phyloP scores from a whole-genome alignment of 2,888 invertebrate species.

The Gisinianus flammeolus region DNA sequence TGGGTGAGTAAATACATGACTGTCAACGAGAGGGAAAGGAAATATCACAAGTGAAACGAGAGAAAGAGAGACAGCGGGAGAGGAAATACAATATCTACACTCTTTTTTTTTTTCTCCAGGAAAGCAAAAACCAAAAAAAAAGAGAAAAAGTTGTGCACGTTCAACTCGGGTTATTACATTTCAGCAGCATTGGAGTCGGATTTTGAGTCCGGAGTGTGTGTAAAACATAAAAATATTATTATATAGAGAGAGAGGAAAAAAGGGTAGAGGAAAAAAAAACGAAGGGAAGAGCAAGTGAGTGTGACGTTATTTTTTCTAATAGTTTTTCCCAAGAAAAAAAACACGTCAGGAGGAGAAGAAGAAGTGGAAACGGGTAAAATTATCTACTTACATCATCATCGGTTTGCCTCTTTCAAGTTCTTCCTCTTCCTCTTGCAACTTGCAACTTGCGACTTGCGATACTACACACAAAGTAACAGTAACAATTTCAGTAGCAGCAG shows the following conservation, averaged over 20 bases:
- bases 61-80: constrained; percentile 11
- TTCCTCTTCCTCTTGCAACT: not conserved
- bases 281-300: not conserved
- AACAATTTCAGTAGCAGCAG: too few relatives aligned
- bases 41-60: not conserved
- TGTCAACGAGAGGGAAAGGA: not conserved
- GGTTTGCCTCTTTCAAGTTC: constrained; percentile 2
- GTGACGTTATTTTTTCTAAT: not conserved
- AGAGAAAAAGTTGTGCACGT: too few relatives aligned
- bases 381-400: constrained; percentile 16
- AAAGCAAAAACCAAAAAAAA: too few relatives aligned
- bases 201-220: too few relatives aligned
- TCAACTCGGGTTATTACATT: too few relatives aligned
- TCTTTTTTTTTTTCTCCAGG: too few relatives aligned
- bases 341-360: not conserved
- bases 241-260: too few relatives aligned
- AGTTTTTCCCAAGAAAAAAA: too few relatives aligned
- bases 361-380: constrained; percentile 21
- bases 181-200: too few relatives aligned
- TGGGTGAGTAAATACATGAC: not conserved
- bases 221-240: too few relatives aligned
- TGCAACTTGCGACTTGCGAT: too few relatives aligned
- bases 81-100: constrained; percentile 27
- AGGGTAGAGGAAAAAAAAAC: not conserved
- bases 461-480: too few relatives aligned